A percentile compares a stretch with the other conserved stretches of the same genome.
Evolutionary conservation across 2,113 vertebrate genomes (phyloP).

Genomic region (Microtus montanus): DNA sequence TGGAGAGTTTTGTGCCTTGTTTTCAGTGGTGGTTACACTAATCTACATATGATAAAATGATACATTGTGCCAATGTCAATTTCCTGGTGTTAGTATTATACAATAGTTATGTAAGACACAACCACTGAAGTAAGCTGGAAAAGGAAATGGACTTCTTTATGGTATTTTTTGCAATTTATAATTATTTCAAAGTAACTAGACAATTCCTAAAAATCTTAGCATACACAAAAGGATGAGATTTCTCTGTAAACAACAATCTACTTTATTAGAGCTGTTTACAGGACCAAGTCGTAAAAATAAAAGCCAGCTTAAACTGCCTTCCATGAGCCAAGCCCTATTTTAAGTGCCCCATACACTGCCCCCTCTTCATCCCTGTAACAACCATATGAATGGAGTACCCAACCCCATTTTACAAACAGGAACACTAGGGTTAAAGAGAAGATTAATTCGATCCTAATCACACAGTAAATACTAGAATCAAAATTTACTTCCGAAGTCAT

Average conservation of each 20-base stretch:
- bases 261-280: conserved; percentile 8
- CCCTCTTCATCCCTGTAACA: conserved; percentile 25
- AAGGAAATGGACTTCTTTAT: conserved; percentile 35
- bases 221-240: conserved; percentile 16
- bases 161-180: conserved; percentile 43
- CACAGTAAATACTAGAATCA: not conserved
- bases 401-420: conserved; percentile 39
- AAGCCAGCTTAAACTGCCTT: conserved; percentile 35
- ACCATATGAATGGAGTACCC: conserved; percentile 9
- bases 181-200: conserved; percentile 56
- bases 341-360: conserved; percentile 21
- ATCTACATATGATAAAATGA: conserved; percentile 38
- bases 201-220: conserved; percentile 45
- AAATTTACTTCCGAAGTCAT: conserved; percentile 37
- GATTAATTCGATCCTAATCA: not conserved
- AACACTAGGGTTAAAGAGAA: conserved; percentile 43
- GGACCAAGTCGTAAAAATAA: conserved; percentile 23
- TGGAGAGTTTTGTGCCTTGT: not conserved
- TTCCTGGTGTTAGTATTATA: conserved; percentile 55
- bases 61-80: not conserved
- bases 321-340: not conserved
- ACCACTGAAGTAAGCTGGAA: not conserved
- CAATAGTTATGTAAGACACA: conserved; percentile 60
- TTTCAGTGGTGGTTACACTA: conserved; percentile 27
- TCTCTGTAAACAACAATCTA: conserved; percentile 19